Evolutionary conservation across 2,888 invertebrate genomes (phyloP).

Genomic region (Aricia artaxerxes): DNA sequence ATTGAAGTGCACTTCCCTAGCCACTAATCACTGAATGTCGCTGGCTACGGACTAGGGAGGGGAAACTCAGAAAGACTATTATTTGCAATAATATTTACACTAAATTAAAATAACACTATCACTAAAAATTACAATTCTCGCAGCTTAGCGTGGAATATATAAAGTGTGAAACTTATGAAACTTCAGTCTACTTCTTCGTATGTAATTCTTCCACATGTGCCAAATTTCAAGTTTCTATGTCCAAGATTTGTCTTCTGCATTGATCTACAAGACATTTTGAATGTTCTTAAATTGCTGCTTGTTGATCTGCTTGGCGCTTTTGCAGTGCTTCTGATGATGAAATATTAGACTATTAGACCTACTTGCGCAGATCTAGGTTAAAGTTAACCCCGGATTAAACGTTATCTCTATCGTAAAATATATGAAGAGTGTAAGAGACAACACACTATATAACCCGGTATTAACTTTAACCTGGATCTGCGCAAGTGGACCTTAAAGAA

Average conservation of each 20-base stretch:
- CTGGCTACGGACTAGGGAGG: conserved; percentile 3
- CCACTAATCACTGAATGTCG: conserved; percentile 17
- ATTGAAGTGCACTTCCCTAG: conserved; percentile 30
- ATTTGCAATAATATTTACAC: conserved; percentile 14
- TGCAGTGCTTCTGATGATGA: too few relatives aligned
- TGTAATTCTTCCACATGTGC: not conserved
- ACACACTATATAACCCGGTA: too few relatives aligned
- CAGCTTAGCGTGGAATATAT: too few relatives aligned
- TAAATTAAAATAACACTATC: not conserved
- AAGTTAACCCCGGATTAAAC: too few relatives aligned
- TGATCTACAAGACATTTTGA: not conserved
- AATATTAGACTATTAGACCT: not conserved
- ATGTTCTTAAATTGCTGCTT: too few relatives aligned
- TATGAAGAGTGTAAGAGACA: too few relatives aligned
- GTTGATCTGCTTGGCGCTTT: not conserved
- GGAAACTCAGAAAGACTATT: conserved; percentile 19
- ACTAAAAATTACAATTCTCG: not conserved
- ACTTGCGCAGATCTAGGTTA: too few relatives aligned
- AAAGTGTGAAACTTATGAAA: too few relatives aligned
- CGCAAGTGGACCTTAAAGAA: too few relatives aligned
- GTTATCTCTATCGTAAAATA: too few relatives aligned
- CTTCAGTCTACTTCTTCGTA: too few relatives aligned
- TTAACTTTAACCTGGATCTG: too few relatives aligned
- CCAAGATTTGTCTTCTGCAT: not conserved
- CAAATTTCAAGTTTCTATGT: not conserved